Evolutionary conservation across 1,140 invertebrate genomes (phyloP), one percentile per base, ranked within the genome.

Genomic region (Belonocnema kinseyi): DNA sequence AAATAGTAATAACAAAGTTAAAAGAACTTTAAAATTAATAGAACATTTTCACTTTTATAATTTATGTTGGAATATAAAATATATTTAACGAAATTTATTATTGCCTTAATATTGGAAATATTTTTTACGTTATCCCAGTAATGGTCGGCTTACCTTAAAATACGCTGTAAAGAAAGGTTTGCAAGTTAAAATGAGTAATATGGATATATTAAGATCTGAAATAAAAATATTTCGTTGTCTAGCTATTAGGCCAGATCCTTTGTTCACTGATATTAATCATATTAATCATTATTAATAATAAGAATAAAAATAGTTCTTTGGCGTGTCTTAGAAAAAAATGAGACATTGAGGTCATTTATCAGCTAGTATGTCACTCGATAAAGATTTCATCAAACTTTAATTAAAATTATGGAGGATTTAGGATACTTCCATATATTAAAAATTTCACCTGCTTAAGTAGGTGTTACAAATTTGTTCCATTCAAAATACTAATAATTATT

Each of bases 381-480:
- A 75, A 10, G 52, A 33, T 53, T 56, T 56, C 19, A 21, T 83
- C 21, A 72, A 83, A 74, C 77, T 40, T 76, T 80, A 53, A 79
- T 85, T 8, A 71, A 77, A 71, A 79, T 53, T 71, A 80, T 56
- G 82, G 80, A 16, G 77, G 83, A 13, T 85, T 75, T 75, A 75
- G 75, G 70, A 72, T 86, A 58, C 72, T 83, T 21, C 26, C 79
- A 76, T 26, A 54, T 16, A 73, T 80, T 70, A 50, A 79, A n/a
- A 52, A 75, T 75, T 33, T 78, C 80, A 11, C 84, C 85, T 14
- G 77, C 81, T 46, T 82, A n/a, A n/a, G n/a, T n/a, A n/a, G n/a
- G n/a, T n/a, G n/a, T n/a, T n/a, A n/a, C n/a, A n/a, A n/a, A n/a
- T n/a, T n/a, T n/a, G n/a, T n/a, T n/a, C n/a, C n/a, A n/a, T n/a